phyloP scores from a whole-genome alignment of 1,140 invertebrate genomes.

The Harlomillsia oculata region DNA sequence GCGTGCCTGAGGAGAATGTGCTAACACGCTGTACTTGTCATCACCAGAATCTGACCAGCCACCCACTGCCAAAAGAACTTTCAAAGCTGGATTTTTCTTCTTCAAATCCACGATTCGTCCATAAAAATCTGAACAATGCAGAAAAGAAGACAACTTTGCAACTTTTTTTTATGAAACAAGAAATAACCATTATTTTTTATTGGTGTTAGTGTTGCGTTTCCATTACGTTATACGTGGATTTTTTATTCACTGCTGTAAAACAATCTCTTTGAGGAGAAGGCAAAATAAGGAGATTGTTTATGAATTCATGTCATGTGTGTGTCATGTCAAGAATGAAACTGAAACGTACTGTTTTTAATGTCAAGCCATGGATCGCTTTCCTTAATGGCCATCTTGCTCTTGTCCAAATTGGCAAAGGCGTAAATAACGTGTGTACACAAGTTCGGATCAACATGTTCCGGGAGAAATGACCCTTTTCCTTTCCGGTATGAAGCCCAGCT shows the following conservation, averaged over 20 bases:
- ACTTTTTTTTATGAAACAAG: too few relatives aligned
- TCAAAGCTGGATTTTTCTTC: constrained; percentile 39
- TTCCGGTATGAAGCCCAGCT: constrained; percentile 81
- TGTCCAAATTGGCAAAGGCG: constrained; percentile 75
- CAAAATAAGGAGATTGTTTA: background rate
- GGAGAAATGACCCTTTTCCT: constrained; percentile 68
- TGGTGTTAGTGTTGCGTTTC: too few relatives aligned
- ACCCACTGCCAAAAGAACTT: constrained; percentile 67
- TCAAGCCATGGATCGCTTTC: constrained; percentile 76
- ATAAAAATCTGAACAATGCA: constrained; percentile 52
- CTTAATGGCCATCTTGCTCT: constrained; percentile 60
- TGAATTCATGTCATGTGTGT: background rate
- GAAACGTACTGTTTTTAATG: constrained; percentile 60
- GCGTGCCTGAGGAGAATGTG: constrained; percentile 52
- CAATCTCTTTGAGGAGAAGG: too few relatives aligned
- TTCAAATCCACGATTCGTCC: constrained; percentile 47
- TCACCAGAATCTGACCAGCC: constrained; percentile 80
- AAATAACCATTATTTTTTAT: too few relatives aligned
- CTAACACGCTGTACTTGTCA: constrained; percentile 69
- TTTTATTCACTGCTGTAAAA: too few relatives aligned
- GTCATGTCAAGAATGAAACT: constrained; percentile 35
- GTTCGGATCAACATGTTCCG: constrained; percentile 66
- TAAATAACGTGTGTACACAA: constrained; percentile 83
- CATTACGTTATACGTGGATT: too few relatives aligned
- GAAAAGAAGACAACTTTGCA: constrained; percentile 23